Evolutionary conservation across 1,140 invertebrate species (phyloP), one percentile per base, ranked within the genome.

Genomic region (Meteorus sp.): DNA sequence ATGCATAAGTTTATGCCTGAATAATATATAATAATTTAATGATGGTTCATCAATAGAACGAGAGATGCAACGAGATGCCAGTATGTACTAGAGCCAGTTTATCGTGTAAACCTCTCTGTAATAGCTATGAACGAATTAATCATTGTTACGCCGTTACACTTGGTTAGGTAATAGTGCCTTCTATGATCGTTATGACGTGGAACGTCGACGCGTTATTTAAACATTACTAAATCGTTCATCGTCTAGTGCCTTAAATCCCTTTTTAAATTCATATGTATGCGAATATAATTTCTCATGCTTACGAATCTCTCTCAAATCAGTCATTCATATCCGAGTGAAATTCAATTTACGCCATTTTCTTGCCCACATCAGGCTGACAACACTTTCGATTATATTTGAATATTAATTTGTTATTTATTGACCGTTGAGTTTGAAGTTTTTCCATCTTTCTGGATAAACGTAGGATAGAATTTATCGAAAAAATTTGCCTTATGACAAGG

Each of bases 91-190:
- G 68, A 74, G 72, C 72, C 73, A 72, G 75, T 78, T 70, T 69
- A 70, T 65, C 61, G 39, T 52, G 48, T 59, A 60, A 60, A 64
- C 51, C 58, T 60, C 54, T 63, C 60, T 50, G 54, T 60, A 64
- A 45, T 56, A 55, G 52, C 11, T 53, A n/a, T 50, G 44, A 48
- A 59, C 33, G 33, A 61, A 58, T 59, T 59, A 56, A 59, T 50
- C 47, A 60, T 63, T 63, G 58, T 63, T 63, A 57, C 33, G 50
- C 41, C 20, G 53, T 62, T 60, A 39, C 33, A 59, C 69, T 71
- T 61, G 56, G 41, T 63, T 74, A 74, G 73, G 65, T 60, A 70
- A 74, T 76, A 76, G 76, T 78, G 76, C 76, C 76, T 78, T 78
- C 25, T 56, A 63, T 72, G 70, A 73, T 63, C 53, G 67, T 68